Base-by-base conservation (phyloP, 2,797 vertebrate genomes). In the Picus viridis region DNA sequence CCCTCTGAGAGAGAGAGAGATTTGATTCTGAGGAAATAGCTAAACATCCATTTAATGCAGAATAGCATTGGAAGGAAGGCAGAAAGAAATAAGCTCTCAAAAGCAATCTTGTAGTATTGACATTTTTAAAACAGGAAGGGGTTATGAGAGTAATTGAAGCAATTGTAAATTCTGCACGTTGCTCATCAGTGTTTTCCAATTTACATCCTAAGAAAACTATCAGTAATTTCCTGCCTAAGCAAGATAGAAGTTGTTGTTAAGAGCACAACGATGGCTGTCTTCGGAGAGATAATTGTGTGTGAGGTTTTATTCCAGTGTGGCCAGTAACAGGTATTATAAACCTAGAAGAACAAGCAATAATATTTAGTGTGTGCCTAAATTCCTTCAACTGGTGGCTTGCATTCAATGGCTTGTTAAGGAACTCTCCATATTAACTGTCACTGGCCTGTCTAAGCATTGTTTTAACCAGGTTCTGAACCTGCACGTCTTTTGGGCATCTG, bases 161-260 rank as follows among this genome's bases (percentile, higher is more conserved):
- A 84, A 79, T 82, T 83, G 70, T 61, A 65, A 47, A 53, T 91
- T 72, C 74, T 92, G 74, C 39, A 29, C 88, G 81, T 86, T 86
- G n/a, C 72, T 88, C n/a, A 36, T 91, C 86, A 84, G 65, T 73
- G 83, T 77, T 88, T 90, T 90, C 81, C 69, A 70, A n/a, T 88
- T 91, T 88, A 70, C 72, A 67, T 86, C 71, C 54, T 4, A 82
- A 94, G 77, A 70, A 92, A 86, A 86, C 29, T 70, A 79, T 43
- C 45, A 24, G 71, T 76, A 79, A 86, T 83, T 89, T 94, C 69
- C 75, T 83, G 64, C 64, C 71, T 76, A 74, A 89, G 59, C 39
- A 74, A 88, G 88, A 91, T 16, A 34, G 64, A 82, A 68, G n/a
- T 7, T 19, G 56, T 43, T 82, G 62, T 93, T 87, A 87, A 54